Base-by-base conservation (phyloP, 2,888 invertebrate species). In the Yponomeuta sedellus region DNA sequence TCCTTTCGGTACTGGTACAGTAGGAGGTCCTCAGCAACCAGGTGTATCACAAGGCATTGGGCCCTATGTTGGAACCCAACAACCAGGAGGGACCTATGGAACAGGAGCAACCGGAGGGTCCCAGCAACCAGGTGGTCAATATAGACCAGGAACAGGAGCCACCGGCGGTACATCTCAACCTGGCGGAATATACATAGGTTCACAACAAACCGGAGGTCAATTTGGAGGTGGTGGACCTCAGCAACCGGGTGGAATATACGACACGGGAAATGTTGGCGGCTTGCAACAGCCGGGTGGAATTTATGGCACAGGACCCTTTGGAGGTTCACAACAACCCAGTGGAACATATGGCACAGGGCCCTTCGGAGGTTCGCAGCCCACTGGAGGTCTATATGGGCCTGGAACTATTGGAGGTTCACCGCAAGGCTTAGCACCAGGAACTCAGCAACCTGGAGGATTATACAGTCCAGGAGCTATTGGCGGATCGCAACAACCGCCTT, bases 221-320 rank as follows among this genome's bases (percentile, higher is more conserved):
- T 44, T 44, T 10, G 44, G 44, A 44, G n/a, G n/a, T n/a, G n/a
- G n/a, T n/a, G n/a, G n/a, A n/a, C n/a, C n/a, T n/a, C n/a, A n/a
- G n/a, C 59, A 59, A 59, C 20, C 25, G 11, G 11, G 22, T 25
- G 25, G 25, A 25, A 25, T 25, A 25, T 25, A 25, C 25, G 5
- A n/a, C n/a, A n/a, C n/a, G n/a, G n/a, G n/a, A n/a, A n/a, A n/a
- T n/a, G 44, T 44, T 44, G 44, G 44, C 4, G 44, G 44, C 12
- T 16, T 16, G 1, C 44, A 52, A 16, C 44, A 12, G 16, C 44
- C 65, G 61, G 63, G 56, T 28, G 59, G 20, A 59, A 59, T 67
- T 11, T 69, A 66, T 61, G 57, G 66, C 34, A 19, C 68, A 0
- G 68, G 66, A 19, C 2, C 2, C 16, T 3, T 52, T 52, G 44